Base-by-base conservation (phyloP, 92 coral and sea anemone species). In the Epizoanthus scotinus region DNA sequence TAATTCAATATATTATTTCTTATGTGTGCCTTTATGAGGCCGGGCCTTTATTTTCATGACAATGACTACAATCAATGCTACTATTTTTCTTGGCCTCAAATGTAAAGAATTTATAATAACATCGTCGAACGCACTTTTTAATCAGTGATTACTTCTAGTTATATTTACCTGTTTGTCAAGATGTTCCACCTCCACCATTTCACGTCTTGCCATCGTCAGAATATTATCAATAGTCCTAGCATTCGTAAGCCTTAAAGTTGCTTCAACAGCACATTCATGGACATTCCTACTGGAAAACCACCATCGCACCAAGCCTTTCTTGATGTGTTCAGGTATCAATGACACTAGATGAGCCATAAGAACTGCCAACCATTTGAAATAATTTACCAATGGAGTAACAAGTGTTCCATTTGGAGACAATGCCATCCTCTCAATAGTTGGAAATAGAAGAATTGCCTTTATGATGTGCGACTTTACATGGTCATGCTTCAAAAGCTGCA, bases 401-500 rank as follows among this genome's bases (percentile, higher is more conserved):
- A 81, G 70, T 63, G 86, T 82, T 29, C 99, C 99, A 73, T 87
- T 93, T 0, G 99, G 99, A 0, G 99, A 82, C 10, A 89, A 19
- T 0, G 99, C 99, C 99, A 95, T 95, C 74, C 98, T 77, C 75
- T 95, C 99, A 24, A 95, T 87, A 6, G 99, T 91, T 34, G 99
- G 99, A 84, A 95, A 95, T 64, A 95, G 52, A 19, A 95, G 85
- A 28, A 95, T 87, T 7, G 91, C 85, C 75, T 95, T 93, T 38
- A 91, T 42, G n/a, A 95, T 74, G 61, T 90, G 89, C 10, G 82
- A 15, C 49, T 82, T 84, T 13, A 82, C 54, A 34, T 90, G 64
- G 20, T 65, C 67, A 25, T 86, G 77, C 73, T 81, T 92, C 17
- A 95, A 74, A n/a, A 95, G 87, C 67, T 95, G 88, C 6, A 95